Conservation (phyloP, 2,113 vertebrate genomes). For the Lycaon pictus region DNA sequence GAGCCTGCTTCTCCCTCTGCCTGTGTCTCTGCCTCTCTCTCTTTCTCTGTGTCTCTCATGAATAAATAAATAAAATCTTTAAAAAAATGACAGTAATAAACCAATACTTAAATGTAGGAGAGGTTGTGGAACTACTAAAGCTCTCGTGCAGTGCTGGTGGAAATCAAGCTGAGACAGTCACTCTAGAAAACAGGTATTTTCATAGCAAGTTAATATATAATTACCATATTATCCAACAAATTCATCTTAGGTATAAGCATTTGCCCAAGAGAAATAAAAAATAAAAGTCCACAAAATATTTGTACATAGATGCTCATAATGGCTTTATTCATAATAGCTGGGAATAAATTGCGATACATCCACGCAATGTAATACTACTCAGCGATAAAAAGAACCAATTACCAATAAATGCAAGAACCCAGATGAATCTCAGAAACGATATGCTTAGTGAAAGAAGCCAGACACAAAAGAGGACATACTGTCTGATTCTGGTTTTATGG, state of each 20-base stretch:
- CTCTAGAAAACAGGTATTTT: not conserved
- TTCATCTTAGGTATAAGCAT: not conserved
- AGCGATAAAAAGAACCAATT: not conserved
- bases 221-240: not conserved
- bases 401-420: not conserved
- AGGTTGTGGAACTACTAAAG: not conserved
- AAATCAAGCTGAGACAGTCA: not conserved
- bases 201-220: not conserved
- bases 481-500: not conserved
- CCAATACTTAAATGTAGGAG: not conserved
- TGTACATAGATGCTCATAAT: not conserved
- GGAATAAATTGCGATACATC: not conserved
- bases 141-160: not conserved
- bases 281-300: not conserved
- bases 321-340: not conserved
- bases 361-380: not conserved
- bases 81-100: not conserved
- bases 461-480: not conserved
- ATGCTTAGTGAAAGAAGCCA: not conserved
- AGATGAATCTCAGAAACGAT: not conserved
- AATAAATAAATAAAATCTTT: too few relatives aligned
- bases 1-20: too few relatives aligned
- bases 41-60: too few relatives aligned
- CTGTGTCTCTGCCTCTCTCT: too few relatives aligned
- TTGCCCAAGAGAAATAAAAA: conserved; percentile 48